These are phyloP conservation scores for Sinella curviseta DNA, from an alignment of 1,140 invertebrate genomes.

Conservation along the genomic window DNA sequence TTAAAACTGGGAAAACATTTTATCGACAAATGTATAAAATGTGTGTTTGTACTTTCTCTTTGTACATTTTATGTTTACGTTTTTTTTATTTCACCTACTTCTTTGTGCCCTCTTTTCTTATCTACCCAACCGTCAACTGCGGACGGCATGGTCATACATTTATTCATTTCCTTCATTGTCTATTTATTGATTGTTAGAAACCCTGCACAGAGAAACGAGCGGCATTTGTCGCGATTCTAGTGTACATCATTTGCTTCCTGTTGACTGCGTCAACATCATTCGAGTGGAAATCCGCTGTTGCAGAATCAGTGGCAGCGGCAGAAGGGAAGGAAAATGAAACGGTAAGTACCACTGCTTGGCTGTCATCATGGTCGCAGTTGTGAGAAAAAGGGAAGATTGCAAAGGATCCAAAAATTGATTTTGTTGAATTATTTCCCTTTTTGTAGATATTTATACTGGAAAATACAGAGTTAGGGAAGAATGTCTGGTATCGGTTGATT, in stretches of 20 bases:
- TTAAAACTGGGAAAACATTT: too few relatives aligned
- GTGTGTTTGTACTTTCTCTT: too few relatives aligned
- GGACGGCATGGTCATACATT: too few relatives aligned
- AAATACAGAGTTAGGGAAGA: constrained; percentile 56
- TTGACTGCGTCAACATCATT: constrained; percentile 66
- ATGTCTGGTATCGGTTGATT: constrained; percentile 62
- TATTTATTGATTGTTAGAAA: constrained; percentile 52
- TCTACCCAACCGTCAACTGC: too few relatives aligned
- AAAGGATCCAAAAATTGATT: background rate
- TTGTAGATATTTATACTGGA: background rate
- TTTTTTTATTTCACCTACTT: too few relatives aligned
- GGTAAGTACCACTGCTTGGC: constrained; percentile 27
- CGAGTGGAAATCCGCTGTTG: constrained; percentile 59
- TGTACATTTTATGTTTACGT: too few relatives aligned
- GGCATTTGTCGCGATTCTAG: constrained; percentile 61
- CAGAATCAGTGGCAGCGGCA: constrained; percentile 43
- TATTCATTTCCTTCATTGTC: constrained; percentile 7
- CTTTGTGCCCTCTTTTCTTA: too few relatives aligned
- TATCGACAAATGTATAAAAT: too few relatives aligned
- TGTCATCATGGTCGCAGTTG: background rate
- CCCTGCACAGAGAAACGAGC: constrained; percentile 58
- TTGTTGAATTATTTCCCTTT: background rate
- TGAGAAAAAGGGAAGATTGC: background rate
- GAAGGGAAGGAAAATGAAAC: constrained; percentile 44
- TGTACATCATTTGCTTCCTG: constrained; percentile 66